phyloP scores from a whole-genome alignment of 2,888 invertebrate species.

The Allolobophora icterica region DNA sequence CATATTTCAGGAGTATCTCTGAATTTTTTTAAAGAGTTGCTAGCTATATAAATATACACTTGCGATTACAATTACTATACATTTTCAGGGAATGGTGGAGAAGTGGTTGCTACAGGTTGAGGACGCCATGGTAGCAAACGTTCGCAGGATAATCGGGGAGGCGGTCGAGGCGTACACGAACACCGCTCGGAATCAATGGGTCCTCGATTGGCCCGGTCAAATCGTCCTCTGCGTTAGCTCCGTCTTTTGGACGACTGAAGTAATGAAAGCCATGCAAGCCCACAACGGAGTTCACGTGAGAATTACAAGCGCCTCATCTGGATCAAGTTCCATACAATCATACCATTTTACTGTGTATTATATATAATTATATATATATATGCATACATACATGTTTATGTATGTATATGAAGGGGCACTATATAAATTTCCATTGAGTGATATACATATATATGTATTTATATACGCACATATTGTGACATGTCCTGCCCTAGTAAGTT shows the following conservation, averaged over 20 bases:
- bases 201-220: conserved; percentile 91
- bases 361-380: no score
- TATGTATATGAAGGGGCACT: no score
- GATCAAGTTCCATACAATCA: no score
- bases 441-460: no score
- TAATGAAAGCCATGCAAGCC: conserved; percentile 74
- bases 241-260: conserved; percentile 87
- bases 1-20: neutral
- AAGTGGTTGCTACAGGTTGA: conserved; percentile 92
- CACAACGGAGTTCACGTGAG: conserved; percentile 56
- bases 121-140: conserved; percentile 81
- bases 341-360: no score
- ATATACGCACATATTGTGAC: no score
- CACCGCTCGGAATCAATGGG: conserved; percentile 77
- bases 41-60: neutral
- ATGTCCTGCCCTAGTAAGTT: no score
- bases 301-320: no score
- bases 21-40: no score
- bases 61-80: neutral
- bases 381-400: no score
- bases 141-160: conserved; percentile 79
- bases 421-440: no score
- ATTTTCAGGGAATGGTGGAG: conserved; percentile 84
- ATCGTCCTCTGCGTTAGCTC: conserved; percentile 84
- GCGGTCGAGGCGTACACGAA: conserved; percentile 75